Evolutionary conservation across 2,113 vertebrate species (phyloP).

Genomic region (Megatriorchis doriae): DNA sequence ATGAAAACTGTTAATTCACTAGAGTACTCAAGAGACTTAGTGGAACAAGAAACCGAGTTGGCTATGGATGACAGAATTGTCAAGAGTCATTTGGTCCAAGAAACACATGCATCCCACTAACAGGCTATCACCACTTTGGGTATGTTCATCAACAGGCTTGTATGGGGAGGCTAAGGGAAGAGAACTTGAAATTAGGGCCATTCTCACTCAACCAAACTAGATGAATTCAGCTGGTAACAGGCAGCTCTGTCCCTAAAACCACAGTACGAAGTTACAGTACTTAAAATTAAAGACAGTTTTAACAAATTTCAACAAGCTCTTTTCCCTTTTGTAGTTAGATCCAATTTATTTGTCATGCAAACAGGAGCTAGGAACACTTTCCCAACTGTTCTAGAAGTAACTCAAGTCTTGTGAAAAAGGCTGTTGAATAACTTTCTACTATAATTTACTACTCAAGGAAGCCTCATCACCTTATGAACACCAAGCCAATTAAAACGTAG

Average conservation of each 20-base stretch:
- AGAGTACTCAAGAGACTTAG: not conserved
- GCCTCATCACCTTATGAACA: not conserved
- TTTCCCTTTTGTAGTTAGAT: not conserved
- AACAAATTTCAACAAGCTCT: not conserved
- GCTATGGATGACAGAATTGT: not conserved
- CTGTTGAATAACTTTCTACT: not conserved
- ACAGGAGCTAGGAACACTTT: not conserved
- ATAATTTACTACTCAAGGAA: not conserved
- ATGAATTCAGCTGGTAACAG: not conserved
- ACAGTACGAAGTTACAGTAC: not conserved
- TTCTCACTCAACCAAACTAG: not conserved
- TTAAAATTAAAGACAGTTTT: not conserved
- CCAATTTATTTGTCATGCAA: not conserved
- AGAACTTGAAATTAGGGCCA: not conserved
- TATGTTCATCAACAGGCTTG: not conserved
- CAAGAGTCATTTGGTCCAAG: not conserved
- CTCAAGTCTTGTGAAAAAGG: not conserved
- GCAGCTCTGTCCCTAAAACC: not conserved
- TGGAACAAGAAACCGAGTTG: not conserved
- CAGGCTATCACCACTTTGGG: not conserved
- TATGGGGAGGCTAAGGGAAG: not conserved
- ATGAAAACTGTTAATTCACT: not conserved
- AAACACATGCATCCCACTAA: not conserved
- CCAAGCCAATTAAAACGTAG: not conserved
- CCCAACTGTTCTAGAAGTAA: not conserved